These are phyloP conservation scores for Copidosoma aretas DNA, from an alignment of 2,888 invertebrate species.

Conservation along the genomic window DNA sequence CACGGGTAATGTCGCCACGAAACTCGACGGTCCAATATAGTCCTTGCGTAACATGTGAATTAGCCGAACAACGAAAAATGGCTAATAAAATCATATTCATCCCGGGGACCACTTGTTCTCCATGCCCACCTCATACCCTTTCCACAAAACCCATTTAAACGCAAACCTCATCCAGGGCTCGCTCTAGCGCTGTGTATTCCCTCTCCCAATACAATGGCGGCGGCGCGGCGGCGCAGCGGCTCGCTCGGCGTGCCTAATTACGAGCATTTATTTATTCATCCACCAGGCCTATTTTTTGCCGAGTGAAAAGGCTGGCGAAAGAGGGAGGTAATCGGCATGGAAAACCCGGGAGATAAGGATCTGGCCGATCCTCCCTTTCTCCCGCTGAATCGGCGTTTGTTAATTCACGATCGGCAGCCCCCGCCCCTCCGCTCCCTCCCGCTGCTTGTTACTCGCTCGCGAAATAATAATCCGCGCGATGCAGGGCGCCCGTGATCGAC, in stretches of 20 bases:
- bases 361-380: conserved; percentile 2
- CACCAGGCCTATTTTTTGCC: conserved; percentile 8
- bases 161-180: background rate
- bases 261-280: conserved; percentile 24
- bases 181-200: background rate
- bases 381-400: conserved; percentile 26
- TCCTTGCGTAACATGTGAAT: background rate
- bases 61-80: background rate
- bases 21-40: background rate
- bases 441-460: too few species aligned
- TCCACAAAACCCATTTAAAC: background rate
- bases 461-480: conserved; percentile 27
- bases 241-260: conserved; percentile 24
- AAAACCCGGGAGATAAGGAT: conserved; percentile 22
- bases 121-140: too few species aligned
- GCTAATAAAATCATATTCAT: too few species aligned
- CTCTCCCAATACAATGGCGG: conserved; percentile 21
- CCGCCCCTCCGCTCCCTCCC: too few species aligned
- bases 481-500: conserved; percentile 22
- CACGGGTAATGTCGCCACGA: background rate
- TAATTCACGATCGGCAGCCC: conserved; percentile 29
- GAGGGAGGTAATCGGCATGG: background rate
- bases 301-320: conserved; percentile 16
- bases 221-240: too few species aligned
- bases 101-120: too few species aligned